Conservation (phyloP, 2,113 vertebrate species). For the Talpa occidentalis region DNA sequence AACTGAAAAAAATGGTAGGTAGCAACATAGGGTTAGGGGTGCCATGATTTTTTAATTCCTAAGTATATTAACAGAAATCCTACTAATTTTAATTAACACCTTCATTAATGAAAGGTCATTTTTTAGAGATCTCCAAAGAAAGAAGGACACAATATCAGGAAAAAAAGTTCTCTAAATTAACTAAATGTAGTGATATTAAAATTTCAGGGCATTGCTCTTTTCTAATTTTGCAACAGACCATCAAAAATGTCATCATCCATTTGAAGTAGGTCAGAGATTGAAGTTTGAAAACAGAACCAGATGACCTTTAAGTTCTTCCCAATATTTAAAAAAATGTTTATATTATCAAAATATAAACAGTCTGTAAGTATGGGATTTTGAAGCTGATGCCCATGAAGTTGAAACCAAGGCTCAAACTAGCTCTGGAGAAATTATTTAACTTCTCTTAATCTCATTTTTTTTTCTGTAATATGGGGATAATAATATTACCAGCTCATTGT, state of each 20-base stretch:
- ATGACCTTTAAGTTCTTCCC: background rate
- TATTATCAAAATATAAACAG: background rate
- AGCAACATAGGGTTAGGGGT: background rate
- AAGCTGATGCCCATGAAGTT: background rate
- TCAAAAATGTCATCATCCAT: slow-evolving; percentile 29
- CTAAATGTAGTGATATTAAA: background rate
- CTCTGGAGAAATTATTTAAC: background rate
- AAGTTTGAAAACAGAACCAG: slow-evolving; percentile 29
- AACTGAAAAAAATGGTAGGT: background rate
- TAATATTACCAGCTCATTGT: background rate
- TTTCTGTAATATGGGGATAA: background rate
- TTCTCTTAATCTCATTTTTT: background rate
- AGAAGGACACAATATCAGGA: background rate
- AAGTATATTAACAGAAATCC: background rate
- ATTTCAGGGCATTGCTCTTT: background rate
- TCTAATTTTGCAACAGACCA: slow-evolving; percentile 52
- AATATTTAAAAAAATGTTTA: background rate
- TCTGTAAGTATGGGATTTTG: background rate
- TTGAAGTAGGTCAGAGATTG: background rate
- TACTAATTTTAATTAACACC: background rate
- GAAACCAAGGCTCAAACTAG: background rate
- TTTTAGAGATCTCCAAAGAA: background rate
- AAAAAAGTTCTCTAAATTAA: background rate
- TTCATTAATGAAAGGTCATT: background rate
- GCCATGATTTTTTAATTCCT: background rate